Evolutionary conservation across 1,140 invertebrate genomes (phyloP), one percentile per base, ranked within the genome.

Genomic region (Brevipalpus yothersi): DNA sequence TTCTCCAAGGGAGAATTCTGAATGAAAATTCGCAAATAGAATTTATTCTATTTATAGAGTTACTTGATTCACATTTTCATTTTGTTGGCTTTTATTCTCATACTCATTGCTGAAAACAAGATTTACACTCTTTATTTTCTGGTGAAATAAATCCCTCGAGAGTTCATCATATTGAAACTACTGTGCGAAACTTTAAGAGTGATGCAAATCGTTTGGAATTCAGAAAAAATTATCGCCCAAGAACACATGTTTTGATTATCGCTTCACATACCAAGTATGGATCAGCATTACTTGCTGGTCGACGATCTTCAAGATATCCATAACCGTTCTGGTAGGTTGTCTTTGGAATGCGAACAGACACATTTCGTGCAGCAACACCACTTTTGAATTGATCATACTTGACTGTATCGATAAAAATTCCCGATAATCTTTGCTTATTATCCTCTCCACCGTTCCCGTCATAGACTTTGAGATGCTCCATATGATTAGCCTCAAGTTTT

Each of bases 211-310:
- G n/a, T n/a, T n/a, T n/a, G n/a, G n/a, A n/a, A n/a, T n/a, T n/a
- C n/a, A n/a, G n/a, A n/a, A 31, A 31, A 31, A 31, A 2, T 31
- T 31, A 31, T 31, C 31, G 31, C 5, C 31, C 31, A 31, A 31
- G 31, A 31, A 31, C 31, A 45, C 43, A 45, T n/a, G 53, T 53
- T 7, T 11, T 53, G 2, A 53, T 76, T 17, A 88, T 71, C 1
- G 80, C 79, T 65, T 84, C 75, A 58, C 76, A 74, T 0, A 87
- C 83, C 1, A 76, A 69, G 72, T 94, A 93, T 0, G 90, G 89
- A 72, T 94, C 89, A 69, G 85, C 88, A 72, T 95, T 95, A 62
- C 88, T 90, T 5, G 89, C 80, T 11, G 91, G 91, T 68, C 91
- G 76, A 61, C 91, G 76, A 71, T 96, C 91, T 70, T 96, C 91